These are phyloP conservation scores for Atta texana DNA, from an alignment of 1,140 invertebrate genomes.

Conservation along the genomic window DNA sequence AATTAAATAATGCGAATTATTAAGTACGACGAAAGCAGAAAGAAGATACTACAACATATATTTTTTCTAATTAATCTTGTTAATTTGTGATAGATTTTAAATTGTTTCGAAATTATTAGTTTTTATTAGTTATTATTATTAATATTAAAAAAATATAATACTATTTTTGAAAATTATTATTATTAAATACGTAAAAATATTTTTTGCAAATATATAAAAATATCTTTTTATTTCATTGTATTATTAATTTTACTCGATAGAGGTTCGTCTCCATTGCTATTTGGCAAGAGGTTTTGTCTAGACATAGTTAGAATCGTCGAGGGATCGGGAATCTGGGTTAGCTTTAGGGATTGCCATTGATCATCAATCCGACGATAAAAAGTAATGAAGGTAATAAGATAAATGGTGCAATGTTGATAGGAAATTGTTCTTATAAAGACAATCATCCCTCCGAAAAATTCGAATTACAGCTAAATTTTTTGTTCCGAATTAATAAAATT, in stretches of 20 bases:
- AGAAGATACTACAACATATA: background rate
- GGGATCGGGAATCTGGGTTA: constrained; percentile 24
- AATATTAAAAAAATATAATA: too few relatives aligned
- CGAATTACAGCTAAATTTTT: background rate
- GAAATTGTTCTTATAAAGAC: background rate
- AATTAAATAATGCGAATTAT: background rate
- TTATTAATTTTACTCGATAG: constrained; percentile 29
- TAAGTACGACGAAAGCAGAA: background rate
- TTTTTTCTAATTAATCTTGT: background rate
- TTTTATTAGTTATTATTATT: too few relatives aligned
- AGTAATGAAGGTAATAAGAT: background rate
- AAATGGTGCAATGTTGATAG: background rate
- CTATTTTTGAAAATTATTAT: too few relatives aligned
- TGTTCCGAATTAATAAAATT: background rate
- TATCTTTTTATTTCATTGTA: background rate
- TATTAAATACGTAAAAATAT: background rate
- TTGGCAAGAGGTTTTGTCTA: background rate
- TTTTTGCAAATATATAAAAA: background rate
- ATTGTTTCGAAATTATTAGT: too few relatives aligned
- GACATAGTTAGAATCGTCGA: constrained; percentile 33
- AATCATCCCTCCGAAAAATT: background rate
- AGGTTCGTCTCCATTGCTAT: constrained; percentile 6
- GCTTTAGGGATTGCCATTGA: constrained; percentile 35
- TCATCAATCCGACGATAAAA: background rate
- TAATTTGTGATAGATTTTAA: too few relatives aligned